Evolutionary conservation across 2,797 vertebrate species (phyloP), one percentile per base, ranked within the genome.

Genomic region (Heteromormyrus szaboi): DNA sequence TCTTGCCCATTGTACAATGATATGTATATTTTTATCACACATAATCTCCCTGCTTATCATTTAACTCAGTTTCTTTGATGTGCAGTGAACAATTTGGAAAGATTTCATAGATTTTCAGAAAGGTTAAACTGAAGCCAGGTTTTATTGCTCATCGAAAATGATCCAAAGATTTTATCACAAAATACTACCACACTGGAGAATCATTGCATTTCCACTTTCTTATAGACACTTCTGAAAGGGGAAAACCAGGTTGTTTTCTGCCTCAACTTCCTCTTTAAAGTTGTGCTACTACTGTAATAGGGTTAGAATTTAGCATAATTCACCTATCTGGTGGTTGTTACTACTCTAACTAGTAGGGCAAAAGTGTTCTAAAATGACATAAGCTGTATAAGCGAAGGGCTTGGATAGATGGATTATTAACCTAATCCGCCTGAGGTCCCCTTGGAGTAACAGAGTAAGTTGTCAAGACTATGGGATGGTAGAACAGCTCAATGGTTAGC

Each of bases 321-420:
- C 29, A 9, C n/a, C 17, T 41, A 48, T 68, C 62, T n/a, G 33
- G 19, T 86, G 41, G 6, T 9, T 9, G 54, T 29, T 51, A 33
- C 62, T 59, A 48, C 5, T n/a, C 48, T 2, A 62, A 72, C 22
- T 37, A 12, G 33, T 44, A 29, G 7, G 44, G 48, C 46, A 72
- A 19, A 86, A 89, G 83, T 86, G 84, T 22, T 25, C 5, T n/a
- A 48, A 85, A 88, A 85, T 65, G 46, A 44, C 41, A 72, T 89
- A 51, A 41, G 25, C 46, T 85, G 44, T 62, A 51, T 29, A 85
- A 85, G 56, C 3, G 4, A 48, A 53, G 50, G 81, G 62, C 44
- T 65, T 65, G 25, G 8, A 85, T 65, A 46, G 19, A 44, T 25
- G 86, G 17, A 25, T 81, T 44, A 54, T 86, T 68, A 59, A 65